Conservation (phyloP, 2,113 vertebrate genomes). For the Cheirogaleus medius region DNA sequence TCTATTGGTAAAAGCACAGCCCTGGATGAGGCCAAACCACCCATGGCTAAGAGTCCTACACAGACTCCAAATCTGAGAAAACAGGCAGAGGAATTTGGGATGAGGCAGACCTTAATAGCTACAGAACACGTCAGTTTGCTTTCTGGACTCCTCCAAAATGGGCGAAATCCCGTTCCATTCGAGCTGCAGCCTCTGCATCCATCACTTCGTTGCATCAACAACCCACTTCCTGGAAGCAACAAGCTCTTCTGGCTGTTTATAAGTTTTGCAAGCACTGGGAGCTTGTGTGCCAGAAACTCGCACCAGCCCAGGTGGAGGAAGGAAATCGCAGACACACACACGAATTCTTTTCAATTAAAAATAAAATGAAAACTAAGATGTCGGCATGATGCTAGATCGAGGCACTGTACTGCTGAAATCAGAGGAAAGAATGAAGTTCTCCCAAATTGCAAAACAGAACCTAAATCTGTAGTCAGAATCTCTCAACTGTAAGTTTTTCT, state of each 20-base stretch:
- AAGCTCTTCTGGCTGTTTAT: slow-evolving; percentile 64
- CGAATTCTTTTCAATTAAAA: background rate
- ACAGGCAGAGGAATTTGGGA: slow-evolving; percentile 35
- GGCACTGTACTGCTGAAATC: background rate
- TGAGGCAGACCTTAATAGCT: slow-evolving; percentile 69
- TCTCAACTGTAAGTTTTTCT: background rate
- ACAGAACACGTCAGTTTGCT: slow-evolving; percentile 67
- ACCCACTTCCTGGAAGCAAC: slow-evolving; percentile 16
- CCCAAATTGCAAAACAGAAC: background rate
- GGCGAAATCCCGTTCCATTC: background rate
- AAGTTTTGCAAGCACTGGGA: slow-evolving; percentile 53
- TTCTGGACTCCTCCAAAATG: slow-evolving; percentile 29
- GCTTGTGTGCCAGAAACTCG: slow-evolving; percentile 40
- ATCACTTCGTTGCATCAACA: slow-evolving; percentile 65
- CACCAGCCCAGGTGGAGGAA: background rate
- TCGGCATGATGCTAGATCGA: background rate
- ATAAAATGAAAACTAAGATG: background rate
- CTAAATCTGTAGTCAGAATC: background rate
- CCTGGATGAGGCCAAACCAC: background rate
- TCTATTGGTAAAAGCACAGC: slow-evolving; percentile 18
- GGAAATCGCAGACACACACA: background rate
- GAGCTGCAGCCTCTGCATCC: background rate
- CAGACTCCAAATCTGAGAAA: slow-evolving; percentile 38
- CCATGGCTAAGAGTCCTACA: background rate
- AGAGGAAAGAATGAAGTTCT: background rate